Evolutionary conservation across 2,888 invertebrate species (phyloP), one percentile per base, ranked within the genome.

Genomic region (Coenonympha arcania): DNA sequence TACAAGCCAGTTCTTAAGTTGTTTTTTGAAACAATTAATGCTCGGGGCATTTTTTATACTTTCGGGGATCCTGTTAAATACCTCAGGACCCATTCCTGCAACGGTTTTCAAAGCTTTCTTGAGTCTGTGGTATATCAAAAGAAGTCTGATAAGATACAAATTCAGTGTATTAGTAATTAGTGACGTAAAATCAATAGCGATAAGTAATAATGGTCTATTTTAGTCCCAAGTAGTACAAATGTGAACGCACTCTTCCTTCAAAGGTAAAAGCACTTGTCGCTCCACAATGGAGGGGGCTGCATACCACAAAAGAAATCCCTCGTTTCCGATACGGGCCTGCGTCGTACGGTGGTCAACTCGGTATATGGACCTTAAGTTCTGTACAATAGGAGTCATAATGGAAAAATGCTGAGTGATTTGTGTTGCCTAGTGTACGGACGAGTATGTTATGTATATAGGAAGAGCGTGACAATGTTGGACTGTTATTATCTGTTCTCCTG

Each of bases 211-310:
- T 16, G 28, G 41, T 6, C 28, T 11, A 5, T 41, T 16, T 3
- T 30, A 33, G 34, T 24, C 34, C 16, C 33, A 16, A 48, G 47
- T 48, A 28, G 39, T 22, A 42, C 34, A 43, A 40, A 51, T 61
- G 36, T 57, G 59, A 49, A 58, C 57, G 30, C 30, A 54, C 11
- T 52, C 48, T 65, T 59, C 62, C 62, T 65, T 59, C 61, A 63
- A 63, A 69, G 73, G 69, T 71, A 71, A 69, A 70, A 67, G 74
- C 73, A 69, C 74, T 76, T 74, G 71, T 64, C 60, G 59, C 58
- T 63, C 45, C 57, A 74, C 73, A 73, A 71, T 69, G 61, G 66
- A 63, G 63, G 66, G 65, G 61, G 61, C 57, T 54, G 62, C 63
- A 57, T 57, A 54, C 70, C 69, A 71, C 71, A 71, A 69, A 68